Evolutionary conservation across 2,797 vertebrate species (phyloP).

Genomic region (Eleutherodactylus coqui): DNA sequence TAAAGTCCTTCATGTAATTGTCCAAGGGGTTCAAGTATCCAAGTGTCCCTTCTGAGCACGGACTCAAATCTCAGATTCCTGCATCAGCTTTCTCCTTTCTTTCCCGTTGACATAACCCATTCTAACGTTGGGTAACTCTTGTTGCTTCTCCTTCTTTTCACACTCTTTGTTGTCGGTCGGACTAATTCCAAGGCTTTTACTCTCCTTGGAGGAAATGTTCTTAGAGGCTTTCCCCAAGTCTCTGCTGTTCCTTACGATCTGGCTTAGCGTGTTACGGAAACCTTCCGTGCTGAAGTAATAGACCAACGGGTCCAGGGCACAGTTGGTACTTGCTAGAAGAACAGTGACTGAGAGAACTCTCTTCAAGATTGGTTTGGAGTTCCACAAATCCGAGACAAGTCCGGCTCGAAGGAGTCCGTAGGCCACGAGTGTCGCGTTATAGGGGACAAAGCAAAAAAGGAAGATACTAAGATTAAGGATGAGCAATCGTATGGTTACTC

Average conservation of each 20-base stretch:
- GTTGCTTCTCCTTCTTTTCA: neutral
- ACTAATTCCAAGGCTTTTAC: rapidly evolving
- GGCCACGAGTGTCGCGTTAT: conserved; percentile 74
- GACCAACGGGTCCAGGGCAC: conserved; percentile 77
- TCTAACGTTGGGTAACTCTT: conserved; percentile 43
- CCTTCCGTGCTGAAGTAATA: conserved; percentile 82
- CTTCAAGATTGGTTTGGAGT: conserved; percentile 65
- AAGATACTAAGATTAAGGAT: conserved; percentile 78
- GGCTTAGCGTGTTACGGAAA: conserved; percentile 76
- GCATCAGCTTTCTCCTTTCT: conserved; percentile 61
- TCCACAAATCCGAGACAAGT: conserved; percentile 64
- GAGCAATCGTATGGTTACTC: conserved; percentile 75
- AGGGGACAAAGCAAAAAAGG: conserved; percentile 80
- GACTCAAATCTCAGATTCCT: conserved; percentile 71
- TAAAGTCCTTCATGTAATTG: neutral
- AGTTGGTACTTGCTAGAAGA: conserved; percentile 78
- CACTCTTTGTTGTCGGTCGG: conserved; percentile 69
- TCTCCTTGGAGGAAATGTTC: conserved; percentile 15
- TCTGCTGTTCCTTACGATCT: conserved; percentile 65
- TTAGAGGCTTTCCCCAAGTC: conserved; percentile 30
- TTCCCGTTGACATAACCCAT: neutral
- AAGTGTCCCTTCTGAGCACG: neutral
- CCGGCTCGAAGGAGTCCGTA: conserved; percentile 76
- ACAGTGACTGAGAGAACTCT: conserved; percentile 70
- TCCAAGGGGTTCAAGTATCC: neutral